Evolutionary conservation across 2,888 invertebrate genomes (phyloP).

Genomic region (Diloba caeruleocephala): DNA sequence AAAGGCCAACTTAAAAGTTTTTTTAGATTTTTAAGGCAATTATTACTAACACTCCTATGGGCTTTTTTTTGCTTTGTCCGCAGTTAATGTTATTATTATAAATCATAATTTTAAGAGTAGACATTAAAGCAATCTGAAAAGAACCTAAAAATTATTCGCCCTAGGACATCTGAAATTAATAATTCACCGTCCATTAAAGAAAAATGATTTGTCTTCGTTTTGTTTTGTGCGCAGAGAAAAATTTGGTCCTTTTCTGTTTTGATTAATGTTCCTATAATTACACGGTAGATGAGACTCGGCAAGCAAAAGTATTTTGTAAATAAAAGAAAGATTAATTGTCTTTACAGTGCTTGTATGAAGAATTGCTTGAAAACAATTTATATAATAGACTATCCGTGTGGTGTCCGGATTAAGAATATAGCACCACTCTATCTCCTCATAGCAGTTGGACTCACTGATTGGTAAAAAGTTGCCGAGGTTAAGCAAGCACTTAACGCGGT

Average conservation of each 20-base stretch:
- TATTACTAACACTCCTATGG: too few relatives aligned
- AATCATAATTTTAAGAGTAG: too few relatives aligned
- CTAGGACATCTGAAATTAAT: slow-evolving; percentile 19
- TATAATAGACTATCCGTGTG: too few relatives aligned
- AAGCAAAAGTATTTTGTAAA: slow-evolving; percentile 34
- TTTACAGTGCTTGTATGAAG: slow-evolving; percentile 8
- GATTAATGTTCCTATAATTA: slow-evolving; percentile 53
- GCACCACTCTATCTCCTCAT: too few relatives aligned
- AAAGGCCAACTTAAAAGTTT: too few relatives aligned
- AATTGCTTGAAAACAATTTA: slow-evolving; percentile 17
- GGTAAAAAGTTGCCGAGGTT: too few relatives aligned
- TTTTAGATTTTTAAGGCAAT: too few relatives aligned
- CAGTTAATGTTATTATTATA: too few relatives aligned
- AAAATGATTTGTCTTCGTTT: slow-evolving; percentile 44
- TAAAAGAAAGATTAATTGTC: slow-evolving; percentile 34
- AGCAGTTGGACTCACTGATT: too few relatives aligned
- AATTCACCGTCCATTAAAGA: slow-evolving; percentile 31
- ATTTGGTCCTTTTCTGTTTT: slow-evolving; percentile 38
- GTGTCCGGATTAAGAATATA: too few relatives aligned
- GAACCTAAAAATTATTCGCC: slow-evolving; percentile 18
- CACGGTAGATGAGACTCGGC: slow-evolving; percentile 29
- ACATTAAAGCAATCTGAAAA: slow-evolving; percentile 11
- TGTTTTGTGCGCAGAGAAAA: slow-evolving; percentile 23
- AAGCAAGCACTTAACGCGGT: too few relatives aligned
- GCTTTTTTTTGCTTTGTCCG: too few relatives aligned